Conservation (phyloP, 2,888 invertebrate genomes). For the Mythimna vitellina region DNA sequence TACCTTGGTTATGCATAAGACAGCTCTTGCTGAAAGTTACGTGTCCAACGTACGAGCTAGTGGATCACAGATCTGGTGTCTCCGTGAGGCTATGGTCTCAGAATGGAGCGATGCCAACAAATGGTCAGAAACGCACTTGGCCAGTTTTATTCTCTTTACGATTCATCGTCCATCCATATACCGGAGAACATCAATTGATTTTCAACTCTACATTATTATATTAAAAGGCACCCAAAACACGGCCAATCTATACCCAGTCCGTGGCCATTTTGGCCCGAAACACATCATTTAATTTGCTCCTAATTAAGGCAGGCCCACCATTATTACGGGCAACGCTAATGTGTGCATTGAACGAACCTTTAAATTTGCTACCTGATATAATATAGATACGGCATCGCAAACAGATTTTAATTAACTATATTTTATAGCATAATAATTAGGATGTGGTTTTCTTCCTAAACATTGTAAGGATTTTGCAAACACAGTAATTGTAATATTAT, state of each 20-base stretch:
- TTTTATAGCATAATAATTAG: conserved; percentile 39
- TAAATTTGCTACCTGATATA: conserved; percentile 37
- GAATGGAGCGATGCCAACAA: too few species aligned
- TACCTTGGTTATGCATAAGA: too few species aligned
- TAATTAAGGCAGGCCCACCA: conserved; percentile 78
- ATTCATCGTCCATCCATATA: too few species aligned
- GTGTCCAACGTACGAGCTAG: too few species aligned
- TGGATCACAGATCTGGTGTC: too few species aligned
- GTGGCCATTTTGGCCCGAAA: conserved; percentile 72
- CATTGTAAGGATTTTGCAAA: not conserved
- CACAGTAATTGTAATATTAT: not conserved
- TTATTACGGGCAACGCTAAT: conserved; percentile 70
- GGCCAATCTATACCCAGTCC: conserved; percentile 13
- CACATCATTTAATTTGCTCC: conserved; percentile 84
- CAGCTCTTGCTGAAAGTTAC: too few species aligned
- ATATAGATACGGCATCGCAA: conserved; percentile 64
- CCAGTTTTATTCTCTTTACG: not conserved
- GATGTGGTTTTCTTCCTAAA: conserved; percentile 23
- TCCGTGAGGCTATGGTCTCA: too few species aligned
- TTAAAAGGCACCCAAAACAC: conserved; percentile 16
- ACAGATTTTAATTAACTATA: conserved; percentile 33
- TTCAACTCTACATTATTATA: not conserved
- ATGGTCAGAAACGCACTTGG: not conserved
- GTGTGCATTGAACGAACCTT: conserved; percentile 51
- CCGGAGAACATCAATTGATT: not conserved